Evolutionary conservation across 2,797 vertebrate genomes (phyloP).

Genomic region (Sebastes matsubarae): DNA sequence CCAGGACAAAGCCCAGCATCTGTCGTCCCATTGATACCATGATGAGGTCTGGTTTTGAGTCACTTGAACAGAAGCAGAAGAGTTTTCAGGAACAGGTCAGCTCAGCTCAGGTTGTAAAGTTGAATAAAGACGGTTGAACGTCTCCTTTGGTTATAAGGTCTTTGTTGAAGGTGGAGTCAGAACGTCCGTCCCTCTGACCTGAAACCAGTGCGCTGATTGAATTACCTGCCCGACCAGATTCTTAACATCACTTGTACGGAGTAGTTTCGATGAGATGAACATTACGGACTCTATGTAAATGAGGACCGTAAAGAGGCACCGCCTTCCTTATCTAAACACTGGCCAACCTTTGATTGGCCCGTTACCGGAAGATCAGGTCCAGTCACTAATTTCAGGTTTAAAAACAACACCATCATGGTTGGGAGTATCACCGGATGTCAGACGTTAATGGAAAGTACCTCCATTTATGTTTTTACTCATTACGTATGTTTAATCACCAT

Average conservation of each 20-base stretch:
- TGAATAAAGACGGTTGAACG: background rate
- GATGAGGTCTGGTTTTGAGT: constrained; percentile 33
- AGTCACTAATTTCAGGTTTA: constrained; percentile 20
- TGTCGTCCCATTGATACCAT: constrained; percentile 96
- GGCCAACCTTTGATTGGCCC: background rate
- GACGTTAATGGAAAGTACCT: background rate
- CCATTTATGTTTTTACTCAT: background rate
- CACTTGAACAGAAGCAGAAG: background rate
- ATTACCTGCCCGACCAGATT: constrained; percentile 75
- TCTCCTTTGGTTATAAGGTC: constrained; percentile 53
- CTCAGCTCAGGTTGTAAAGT: constrained; percentile 1
- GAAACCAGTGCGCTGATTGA: constrained; percentile 56
- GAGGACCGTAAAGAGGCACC: background rate
- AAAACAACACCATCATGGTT: background rate
- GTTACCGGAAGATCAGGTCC: constrained; percentile 24
- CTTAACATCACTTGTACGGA: constrained; percentile 32
- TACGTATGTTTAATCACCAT: background rate
- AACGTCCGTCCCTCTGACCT: constrained; percentile 11
- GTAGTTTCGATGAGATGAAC: constrained; percentile 78
- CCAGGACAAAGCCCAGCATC: constrained; percentile 89
- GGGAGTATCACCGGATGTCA: constrained; percentile 51
- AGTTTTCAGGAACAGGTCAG: constrained; percentile 2
- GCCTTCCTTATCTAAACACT: constrained; percentile 11
- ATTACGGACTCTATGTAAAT: constrained; percentile 36
- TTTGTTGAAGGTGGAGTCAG: constrained; percentile 67